Conservation (phyloP, 2,113 vertebrate species). For the Phyllopteryx taeniolatus region DNA sequence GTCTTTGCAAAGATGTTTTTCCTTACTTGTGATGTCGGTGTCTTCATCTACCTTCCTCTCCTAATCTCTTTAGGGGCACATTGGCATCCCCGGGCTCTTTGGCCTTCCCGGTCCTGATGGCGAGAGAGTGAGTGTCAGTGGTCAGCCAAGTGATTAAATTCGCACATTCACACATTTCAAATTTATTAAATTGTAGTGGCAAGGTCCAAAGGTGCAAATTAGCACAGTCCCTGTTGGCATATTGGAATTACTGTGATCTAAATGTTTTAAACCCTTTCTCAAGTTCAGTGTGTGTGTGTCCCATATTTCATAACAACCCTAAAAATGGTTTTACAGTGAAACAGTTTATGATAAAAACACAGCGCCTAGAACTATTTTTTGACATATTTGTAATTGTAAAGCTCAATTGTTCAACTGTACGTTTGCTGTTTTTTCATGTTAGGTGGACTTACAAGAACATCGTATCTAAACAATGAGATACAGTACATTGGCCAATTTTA, state of each 20-base stretch:
- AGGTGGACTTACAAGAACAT: no score
- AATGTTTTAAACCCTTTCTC: no score
- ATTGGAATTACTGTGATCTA: background rate
- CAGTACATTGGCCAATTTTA: no score
- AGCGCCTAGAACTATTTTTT: no score
- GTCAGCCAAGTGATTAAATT: background rate
- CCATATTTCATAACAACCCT: no score
- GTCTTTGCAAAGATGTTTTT: slow-evolving; percentile 11
- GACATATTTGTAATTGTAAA: no score
- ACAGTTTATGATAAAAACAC: no score
- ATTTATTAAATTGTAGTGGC: slow-evolving; percentile 26
- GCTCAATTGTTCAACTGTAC: no score
- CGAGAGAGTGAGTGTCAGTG: slow-evolving; percentile 87
- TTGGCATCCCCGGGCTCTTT: slow-evolving; percentile 87
- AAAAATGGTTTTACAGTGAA: no score
- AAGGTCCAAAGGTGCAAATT: slow-evolving; percentile 17
- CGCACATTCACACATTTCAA: slow-evolving; percentile 5
- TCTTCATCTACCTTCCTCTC: slow-evolving; percentile 27
- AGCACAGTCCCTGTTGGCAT: background rate
- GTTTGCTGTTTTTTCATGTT: no score
- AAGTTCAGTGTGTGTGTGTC: no score
- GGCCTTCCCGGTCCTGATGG: slow-evolving; percentile 89
- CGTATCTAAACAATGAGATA: no score
- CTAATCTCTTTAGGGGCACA: slow-evolving; percentile 82
- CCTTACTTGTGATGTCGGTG: slow-evolving; percentile 3